Evolutionary conservation across 2,888 invertebrate genomes (phyloP).

Genomic region (Xestobium rufovillosum): DNA sequence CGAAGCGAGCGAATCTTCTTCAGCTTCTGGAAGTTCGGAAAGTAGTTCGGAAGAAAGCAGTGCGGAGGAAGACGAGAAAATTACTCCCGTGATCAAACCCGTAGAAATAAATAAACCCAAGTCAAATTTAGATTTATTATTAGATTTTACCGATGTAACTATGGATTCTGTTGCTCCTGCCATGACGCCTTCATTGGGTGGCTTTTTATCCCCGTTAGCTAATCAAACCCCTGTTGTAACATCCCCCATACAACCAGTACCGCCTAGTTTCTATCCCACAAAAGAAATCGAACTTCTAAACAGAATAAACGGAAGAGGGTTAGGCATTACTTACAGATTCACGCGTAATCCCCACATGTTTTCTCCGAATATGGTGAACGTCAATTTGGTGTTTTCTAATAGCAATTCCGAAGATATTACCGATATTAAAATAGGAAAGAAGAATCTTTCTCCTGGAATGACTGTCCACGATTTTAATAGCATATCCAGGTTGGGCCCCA

Average conservation of each 20-base stretch:
- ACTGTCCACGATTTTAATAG: slow-evolving; percentile 67
- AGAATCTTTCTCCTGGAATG: slow-evolving; percentile 66
- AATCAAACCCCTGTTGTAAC: slow-evolving; percentile 21
- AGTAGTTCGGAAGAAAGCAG: slow-evolving; percentile 27
- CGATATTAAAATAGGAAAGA: slow-evolving; percentile 62
- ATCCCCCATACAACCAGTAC: slow-evolving; percentile 51
- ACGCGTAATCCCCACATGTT: slow-evolving; percentile 74
- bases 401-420: slow-evolving; percentile 55
- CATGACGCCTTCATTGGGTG: slow-evolving; percentile 77
- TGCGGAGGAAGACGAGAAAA: slow-evolving; percentile 40
- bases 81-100: slow-evolving; percentile 7
- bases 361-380: slow-evolving; percentile 71
- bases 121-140: slow-evolving; percentile 71
- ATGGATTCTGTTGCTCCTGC: slow-evolving; percentile 62
- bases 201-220: slow-evolving; percentile 60
- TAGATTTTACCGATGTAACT: slow-evolving; percentile 71
- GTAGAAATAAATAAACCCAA: slow-evolving; percentile 32
- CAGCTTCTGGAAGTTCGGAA: slow-evolving; percentile 12
- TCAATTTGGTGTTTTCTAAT: slow-evolving; percentile 76
- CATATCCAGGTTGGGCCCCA: slow-evolving; percentile 56
- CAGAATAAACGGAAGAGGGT: slow-evolving; percentile 63
- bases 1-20: background rate
- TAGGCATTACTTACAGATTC: slow-evolving; percentile 60
- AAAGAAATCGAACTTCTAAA: slow-evolving; percentile 59
- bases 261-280: slow-evolving; percentile 53